These are phyloP conservation scores for Drosophila mimetica DNA, from an alignment of 2,888 invertebrate genomes.

Conservation along the genomic window DNA sequence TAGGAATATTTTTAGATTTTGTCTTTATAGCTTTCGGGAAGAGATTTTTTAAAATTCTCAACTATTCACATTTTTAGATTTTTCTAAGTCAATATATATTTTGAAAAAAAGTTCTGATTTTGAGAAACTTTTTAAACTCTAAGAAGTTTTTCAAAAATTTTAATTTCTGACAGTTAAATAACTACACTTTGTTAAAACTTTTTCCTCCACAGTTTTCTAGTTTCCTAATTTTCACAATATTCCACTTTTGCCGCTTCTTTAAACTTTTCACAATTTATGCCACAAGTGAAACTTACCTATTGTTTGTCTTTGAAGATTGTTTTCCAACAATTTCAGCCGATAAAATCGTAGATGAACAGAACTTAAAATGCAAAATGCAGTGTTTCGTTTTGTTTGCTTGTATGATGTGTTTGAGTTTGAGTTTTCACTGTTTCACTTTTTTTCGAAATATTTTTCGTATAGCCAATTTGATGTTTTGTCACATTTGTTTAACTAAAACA, in stretches of 20 bases:
- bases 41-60: neutral
- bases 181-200: neutral
- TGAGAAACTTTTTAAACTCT: too few species aligned
- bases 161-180: too few species aligned
- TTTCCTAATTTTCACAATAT: slow-evolving; percentile 1
- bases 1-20: slow-evolving; percentile 12
- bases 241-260: slow-evolving; percentile 14
- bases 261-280: slow-evolving; percentile 2
- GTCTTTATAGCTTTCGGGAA: slow-evolving; percentile 4
- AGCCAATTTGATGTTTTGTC: slow-evolving; percentile 41
- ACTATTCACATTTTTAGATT: slow-evolving; percentile 1
- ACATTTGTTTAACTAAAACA: slow-evolving; percentile 63
- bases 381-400: slow-evolving; percentile 22
- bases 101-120: too few species aligned
- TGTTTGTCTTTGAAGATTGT: slow-evolving; percentile 26
- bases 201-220: neutral
- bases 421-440: slow-evolving; percentile 59
- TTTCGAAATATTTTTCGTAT: slow-evolving; percentile 10
- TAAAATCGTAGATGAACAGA: slow-evolving; percentile 1
- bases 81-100: neutral
- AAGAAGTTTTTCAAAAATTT: too few species aligned
- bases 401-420: slow-evolving; percentile 24
- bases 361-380: slow-evolving; percentile 24
- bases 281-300: slow-evolving; percentile 35
- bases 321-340: slow-evolving; percentile 24